Evolutionary conservation across 2,113 vertebrate genomes (phyloP).

Genomic region (Mormoops blainvillei): DNA sequence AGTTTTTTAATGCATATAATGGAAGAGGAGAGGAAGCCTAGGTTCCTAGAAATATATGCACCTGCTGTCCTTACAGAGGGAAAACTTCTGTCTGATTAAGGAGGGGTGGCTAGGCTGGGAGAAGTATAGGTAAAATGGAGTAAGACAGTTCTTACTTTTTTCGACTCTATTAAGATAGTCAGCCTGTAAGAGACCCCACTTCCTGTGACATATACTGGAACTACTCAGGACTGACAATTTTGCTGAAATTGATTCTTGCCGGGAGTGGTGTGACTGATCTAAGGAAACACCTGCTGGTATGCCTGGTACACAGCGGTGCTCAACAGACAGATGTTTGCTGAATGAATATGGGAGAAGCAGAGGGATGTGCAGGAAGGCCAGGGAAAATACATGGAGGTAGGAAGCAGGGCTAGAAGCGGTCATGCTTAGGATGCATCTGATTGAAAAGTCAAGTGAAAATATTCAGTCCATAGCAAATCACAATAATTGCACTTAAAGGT

Average conservation of each 20-base stretch:
- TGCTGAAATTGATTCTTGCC: neutral
- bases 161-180: neutral
- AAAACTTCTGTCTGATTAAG: no score
- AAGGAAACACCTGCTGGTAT: neutral
- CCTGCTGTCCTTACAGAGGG: neutral
- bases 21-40: neutral
- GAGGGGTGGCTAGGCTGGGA: fast-evolving
- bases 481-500: neutral
- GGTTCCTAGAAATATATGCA: neutral
- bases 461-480: neutral
- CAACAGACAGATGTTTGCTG: neutral
- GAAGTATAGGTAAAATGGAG: neutral
- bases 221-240: neutral
- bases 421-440: neutral
- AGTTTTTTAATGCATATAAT: neutral
- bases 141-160: neutral
- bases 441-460: neutral
- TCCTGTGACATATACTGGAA: neutral
- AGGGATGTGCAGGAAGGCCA: neutral
- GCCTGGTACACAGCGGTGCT: neutral
- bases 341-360: neutral
- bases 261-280: neutral
- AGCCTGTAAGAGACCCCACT: neutral
- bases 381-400: neutral
- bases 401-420: neutral